Evolutionary conservation across 2,888 invertebrate genomes (phyloP), one percentile per base, ranked within the genome.

Genomic region (Labia minor): DNA sequence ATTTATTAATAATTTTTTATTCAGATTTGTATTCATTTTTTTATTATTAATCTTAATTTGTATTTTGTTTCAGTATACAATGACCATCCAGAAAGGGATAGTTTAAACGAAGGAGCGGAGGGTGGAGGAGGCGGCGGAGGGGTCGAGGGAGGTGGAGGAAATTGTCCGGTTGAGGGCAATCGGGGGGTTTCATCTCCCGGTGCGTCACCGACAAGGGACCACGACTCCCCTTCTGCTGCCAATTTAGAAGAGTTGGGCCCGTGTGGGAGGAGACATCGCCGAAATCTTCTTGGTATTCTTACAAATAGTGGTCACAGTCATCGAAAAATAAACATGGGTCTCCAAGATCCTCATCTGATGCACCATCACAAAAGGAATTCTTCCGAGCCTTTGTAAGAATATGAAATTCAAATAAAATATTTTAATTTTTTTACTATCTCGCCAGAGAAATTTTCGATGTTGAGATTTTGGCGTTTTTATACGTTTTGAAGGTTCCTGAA

Each of bases 11-110:
- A n/a, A n/a, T n/a, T n/a, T n/a, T n/a, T n/a, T n/a, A n/a, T n/a
- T n/a, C n/a, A n/a, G n/a, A n/a, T n/a, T n/a, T n/a, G n/a, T n/a
- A n/a, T n/a, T n/a, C n/a, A n/a, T n/a, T n/a, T n/a, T n/a, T n/a
- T n/a, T n/a, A n/a, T n/a, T n/a, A n/a, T n/a, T n/a, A n/a, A n/a
- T n/a, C n/a, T n/a, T n/a, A n/a, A n/a, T n/a, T n/a, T n/a, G n/a
- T n/a, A n/a, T 63, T 21, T 62, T 71, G 69, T 72, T 75, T 8
- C 75, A 80, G 79, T 75, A 70, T 78, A 76, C 74, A 78, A 78
- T 74, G 80, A 80, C 70, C 77, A 78, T 65, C 78, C 78, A 65
- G 80, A 80, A 70, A 77, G 77, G 71, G 80, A 80, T 72, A 80
- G 80, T 70, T 72, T 80, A 74, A 80, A 80, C 76, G 79, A 78